A percentile compares a stretch with the other conserved stretches of the same genome.
Evolutionary conservation across 2,888 invertebrate genomes (phyloP).

Genomic region (Neoaliturus tenellus): DNA sequence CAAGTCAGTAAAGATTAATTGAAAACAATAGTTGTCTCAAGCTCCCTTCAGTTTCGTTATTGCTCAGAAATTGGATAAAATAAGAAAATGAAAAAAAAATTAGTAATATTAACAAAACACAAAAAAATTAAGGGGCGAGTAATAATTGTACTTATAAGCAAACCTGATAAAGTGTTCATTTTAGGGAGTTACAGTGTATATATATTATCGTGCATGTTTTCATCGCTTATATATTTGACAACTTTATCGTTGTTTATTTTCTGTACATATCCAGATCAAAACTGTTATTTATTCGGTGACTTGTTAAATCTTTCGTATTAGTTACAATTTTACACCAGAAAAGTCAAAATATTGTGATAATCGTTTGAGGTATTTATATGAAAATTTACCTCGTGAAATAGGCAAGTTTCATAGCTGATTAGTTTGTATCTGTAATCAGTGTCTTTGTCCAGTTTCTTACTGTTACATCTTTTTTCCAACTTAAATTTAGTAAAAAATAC

Average conservation of each 20-base stretch:
- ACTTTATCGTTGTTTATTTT: conserved; percentile 22
- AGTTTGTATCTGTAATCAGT: neutral
- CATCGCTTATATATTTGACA: conserved; percentile 17
- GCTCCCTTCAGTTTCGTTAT: neutral
- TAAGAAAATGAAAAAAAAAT: conserved; percentile 24
- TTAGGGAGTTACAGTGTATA: conserved; percentile 10
- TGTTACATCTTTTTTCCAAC: neutral
- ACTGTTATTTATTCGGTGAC: conserved; percentile 28
- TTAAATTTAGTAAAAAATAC: too few species aligned
- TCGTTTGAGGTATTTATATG: neutral
- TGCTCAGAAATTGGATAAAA: conserved; percentile 46
- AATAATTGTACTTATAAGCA: conserved; percentile 24
- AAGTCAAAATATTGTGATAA: conserved; percentile 35
- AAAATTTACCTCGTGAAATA: neutral
- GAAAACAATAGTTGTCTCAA: conserved; percentile 26
- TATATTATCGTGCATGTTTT: conserved; percentile 37
- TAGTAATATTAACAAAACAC: neutral
- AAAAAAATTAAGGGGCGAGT: conserved; percentile 23
- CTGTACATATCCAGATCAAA: conserved; percentile 36
- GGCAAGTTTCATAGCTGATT: neutral
- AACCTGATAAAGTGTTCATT: conserved; percentile 17
- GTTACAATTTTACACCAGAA: conserved; percentile 6
- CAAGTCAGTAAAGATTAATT: conserved; percentile 32
- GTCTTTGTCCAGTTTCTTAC: neutral
- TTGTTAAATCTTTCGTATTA: conserved; percentile 9